Conservation (phyloP, 2,113 vertebrate genomes). For the Nannobrachium achirus region DNA sequence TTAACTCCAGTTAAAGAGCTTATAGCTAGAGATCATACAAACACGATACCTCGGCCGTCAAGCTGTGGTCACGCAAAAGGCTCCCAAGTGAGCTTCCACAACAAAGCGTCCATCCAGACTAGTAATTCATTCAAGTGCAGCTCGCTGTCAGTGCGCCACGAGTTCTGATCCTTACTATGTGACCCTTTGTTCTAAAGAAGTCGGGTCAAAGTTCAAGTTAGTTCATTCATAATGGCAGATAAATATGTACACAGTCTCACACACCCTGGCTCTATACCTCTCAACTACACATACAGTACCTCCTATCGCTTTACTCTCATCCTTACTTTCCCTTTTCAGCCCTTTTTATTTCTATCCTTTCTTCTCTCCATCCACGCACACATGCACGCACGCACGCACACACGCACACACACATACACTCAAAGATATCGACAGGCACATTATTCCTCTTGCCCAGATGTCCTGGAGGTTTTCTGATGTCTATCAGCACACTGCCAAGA, state of each 20-base stretch:
- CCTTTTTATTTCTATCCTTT: background rate
- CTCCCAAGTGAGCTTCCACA: constrained; percentile 26
- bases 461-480: constrained; percentile 10
- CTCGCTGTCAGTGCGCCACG: background rate
- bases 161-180: background rate
- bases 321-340: background rate
- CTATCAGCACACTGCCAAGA: constrained; percentile 13
- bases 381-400: background rate
- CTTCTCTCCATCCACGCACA: background rate
- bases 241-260: background rate
- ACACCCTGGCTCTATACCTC: constrained; percentile 4
- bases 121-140: constrained; percentile 26
- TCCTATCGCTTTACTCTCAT: constrained; percentile 8
- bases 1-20: too few relatives aligned
- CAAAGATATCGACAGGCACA: constrained; percentile 1
- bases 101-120: constrained; percentile 7
- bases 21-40: constrained; percentile 5
- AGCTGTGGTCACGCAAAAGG: constrained; percentile 35
- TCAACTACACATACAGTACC: constrained; percentile 9
- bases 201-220: constrained; percentile 8
- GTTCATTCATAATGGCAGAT: background rate
- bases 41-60: constrained; percentile 35
- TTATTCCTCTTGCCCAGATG: constrained; percentile 1
- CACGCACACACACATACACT: background rate
- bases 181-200: constrained; percentile 23